A percentile compares a stretch with the other conserved stretches of the same genome.
These are phyloP conservation scores for Perodicticus potto DNA, from an alignment of 2,797 vertebrate species.

Conservation along the genomic window DNA sequence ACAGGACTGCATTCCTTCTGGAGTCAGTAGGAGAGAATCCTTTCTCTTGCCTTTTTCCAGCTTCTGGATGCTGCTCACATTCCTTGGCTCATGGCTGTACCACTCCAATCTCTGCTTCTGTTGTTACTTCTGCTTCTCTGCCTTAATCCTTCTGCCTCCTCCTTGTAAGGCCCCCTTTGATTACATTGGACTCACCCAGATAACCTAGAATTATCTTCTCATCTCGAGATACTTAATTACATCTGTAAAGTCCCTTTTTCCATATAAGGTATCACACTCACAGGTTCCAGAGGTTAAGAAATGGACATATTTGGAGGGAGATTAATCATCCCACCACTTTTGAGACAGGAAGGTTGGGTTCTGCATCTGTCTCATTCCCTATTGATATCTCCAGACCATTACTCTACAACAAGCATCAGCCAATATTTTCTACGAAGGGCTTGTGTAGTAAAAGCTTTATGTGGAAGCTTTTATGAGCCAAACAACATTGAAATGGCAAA, in stretches of 20 bases:
- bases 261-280: not conserved
- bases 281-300: not conserved
- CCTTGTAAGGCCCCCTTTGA: not conserved
- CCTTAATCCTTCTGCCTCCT: not conserved
- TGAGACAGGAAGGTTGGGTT: not conserved
- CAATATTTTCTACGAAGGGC: not conserved
- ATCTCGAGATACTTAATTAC: not conserved
- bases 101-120: not conserved
- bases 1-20: not conserved
- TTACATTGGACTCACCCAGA: not conserved
- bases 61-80: not conserved
- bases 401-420: not conserved
- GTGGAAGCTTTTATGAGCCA: not conserved
- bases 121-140: not conserved
- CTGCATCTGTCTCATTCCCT: not conserved
- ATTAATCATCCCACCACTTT: not conserved
- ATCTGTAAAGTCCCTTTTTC: not conserved
- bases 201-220: not conserved
- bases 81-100: not conserved
- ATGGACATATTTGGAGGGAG: not conserved
- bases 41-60: not conserved
- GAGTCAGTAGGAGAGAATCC: not conserved
- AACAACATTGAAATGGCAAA: not conserved
- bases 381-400: not conserved
- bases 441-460: not conserved